Conservation (phyloP, 2,888 invertebrate species). For the Lamellibrachia columna region DNA sequence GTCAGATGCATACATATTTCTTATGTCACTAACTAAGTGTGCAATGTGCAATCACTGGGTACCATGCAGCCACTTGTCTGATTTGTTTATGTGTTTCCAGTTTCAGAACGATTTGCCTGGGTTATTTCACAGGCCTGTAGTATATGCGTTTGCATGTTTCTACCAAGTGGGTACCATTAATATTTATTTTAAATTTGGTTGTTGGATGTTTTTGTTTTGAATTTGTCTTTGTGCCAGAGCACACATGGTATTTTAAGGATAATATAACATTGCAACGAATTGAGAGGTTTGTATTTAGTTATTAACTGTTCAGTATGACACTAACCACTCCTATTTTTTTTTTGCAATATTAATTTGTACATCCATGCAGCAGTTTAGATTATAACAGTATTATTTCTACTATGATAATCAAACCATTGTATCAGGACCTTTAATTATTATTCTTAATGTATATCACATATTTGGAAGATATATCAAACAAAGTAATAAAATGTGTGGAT, state of each 20-base stretch:
- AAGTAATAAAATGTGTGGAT: too few species aligned
- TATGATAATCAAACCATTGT: not conserved
- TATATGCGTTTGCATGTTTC: not conserved
- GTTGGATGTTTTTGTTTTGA: not conserved
- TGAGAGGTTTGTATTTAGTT: not conserved
- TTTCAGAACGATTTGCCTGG: not conserved
- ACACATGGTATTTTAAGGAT: not conserved
- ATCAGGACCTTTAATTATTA: not conserved
- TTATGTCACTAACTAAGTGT: too few species aligned
- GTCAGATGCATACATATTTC: not conserved
- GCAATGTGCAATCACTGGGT: not conserved
- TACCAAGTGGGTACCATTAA: constrained; percentile 7
- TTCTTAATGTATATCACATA: too few species aligned
- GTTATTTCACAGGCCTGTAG: not conserved
- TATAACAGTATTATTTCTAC: not conserved
- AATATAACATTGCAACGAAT: not conserved
- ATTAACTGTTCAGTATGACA: not conserved
- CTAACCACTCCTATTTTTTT: not conserved
- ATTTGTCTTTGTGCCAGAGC: not conserved
- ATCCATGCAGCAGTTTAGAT: not conserved
- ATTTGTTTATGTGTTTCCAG: not conserved
- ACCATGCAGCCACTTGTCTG: not conserved
- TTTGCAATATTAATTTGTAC: not conserved
- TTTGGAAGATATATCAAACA: too few species aligned
- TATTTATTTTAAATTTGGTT: not conserved